Evolutionary conservation across 2,888 invertebrate genomes (phyloP).

Genomic region (Sarcophaga rosellei): DNA sequence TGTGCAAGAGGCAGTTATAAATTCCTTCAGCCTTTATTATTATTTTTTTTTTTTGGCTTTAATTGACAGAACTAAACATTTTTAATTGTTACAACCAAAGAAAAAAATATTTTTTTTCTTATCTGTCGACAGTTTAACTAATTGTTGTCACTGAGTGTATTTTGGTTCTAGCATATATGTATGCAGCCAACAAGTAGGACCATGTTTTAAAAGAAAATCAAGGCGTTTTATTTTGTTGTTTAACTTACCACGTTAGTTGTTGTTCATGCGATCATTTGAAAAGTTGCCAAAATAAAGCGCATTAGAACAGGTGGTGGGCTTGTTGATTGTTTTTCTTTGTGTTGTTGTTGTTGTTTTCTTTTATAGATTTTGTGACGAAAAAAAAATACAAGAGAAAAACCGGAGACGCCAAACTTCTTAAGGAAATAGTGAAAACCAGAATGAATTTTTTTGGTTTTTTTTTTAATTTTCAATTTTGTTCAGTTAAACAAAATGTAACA

Average conservation of each 20-base stretch:
- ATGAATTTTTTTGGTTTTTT: slow-evolving; percentile 13
- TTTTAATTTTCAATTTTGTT: background rate
- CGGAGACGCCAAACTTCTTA: slow-evolving; percentile 61
- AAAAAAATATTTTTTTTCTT: too few species aligned
- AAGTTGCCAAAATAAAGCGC: slow-evolving; percentile 68
- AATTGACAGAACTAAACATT: too few species aligned
- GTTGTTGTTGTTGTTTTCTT: slow-evolving; percentile 20
- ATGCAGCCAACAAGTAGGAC: background rate
- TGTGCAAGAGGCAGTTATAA: too few species aligned
- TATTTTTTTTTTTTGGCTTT: too few species aligned
- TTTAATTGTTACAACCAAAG: too few species aligned
- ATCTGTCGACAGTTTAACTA: too few species aligned
- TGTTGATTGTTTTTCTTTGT: slow-evolving; percentile 51
- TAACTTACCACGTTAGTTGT: slow-evolving; percentile 67
- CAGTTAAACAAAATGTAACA: slow-evolving; percentile 45
- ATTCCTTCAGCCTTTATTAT: too few species aligned
- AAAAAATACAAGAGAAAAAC: background rate
- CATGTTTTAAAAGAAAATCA: slow-evolving; percentile 37
- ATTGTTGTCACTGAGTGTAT: background rate
- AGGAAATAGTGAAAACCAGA: slow-evolving; percentile 54
- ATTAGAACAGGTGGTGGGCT: slow-evolving; percentile 69
- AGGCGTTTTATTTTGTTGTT: slow-evolving; percentile 53
- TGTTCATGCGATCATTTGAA: slow-evolving; percentile 62
- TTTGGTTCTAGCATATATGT: background rate
- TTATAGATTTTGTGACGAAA: slow-evolving; percentile 24